Evolutionary conservation across 2,888 invertebrate genomes (phyloP).

Genomic region (Callyntrura guangdongensis): DNA sequence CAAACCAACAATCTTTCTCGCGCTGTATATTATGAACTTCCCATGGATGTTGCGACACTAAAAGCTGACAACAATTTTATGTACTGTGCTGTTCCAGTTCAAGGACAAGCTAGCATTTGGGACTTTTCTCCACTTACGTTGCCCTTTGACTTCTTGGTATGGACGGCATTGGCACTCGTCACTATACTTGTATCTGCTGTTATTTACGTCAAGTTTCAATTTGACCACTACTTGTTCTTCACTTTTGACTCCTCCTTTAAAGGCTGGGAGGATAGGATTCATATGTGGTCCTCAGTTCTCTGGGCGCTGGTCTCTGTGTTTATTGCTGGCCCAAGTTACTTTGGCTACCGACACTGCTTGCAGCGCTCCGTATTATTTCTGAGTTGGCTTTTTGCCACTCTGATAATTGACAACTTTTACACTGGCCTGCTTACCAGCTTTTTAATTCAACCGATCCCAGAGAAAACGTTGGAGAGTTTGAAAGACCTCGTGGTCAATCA

Average conservation of each 20-base stretch:
- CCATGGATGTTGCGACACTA: neutral
- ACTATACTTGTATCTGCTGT: neutral
- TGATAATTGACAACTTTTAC: constrained; percentile 61
- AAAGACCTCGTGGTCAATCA: constrained; percentile 31
- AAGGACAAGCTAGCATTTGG: constrained; percentile 40
- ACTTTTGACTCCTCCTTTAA: neutral
- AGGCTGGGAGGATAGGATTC: no score
- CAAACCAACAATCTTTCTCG: neutral
- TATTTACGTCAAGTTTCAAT: neutral
- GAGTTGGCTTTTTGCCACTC: constrained; percentile 46
- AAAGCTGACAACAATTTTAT: constrained; percentile 54
- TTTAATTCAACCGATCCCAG: constrained; percentile 49
- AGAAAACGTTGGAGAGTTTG: neutral
- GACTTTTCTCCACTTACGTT: constrained; percentile 35
- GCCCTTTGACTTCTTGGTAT: constrained; percentile 15
- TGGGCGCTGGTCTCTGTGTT: constrained; percentile 46
- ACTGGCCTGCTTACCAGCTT: constrained; percentile 51
- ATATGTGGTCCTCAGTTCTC: neutral
- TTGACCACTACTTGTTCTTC: neutral
- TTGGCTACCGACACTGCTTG: neutral
- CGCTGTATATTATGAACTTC: constrained; percentile 47
- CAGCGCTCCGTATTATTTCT: constrained; percentile 11
- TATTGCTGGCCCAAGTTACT: constrained; percentile 21
- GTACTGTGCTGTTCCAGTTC: constrained; percentile 41
- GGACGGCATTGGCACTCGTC: neutral